Base-by-base conservation (phyloP, 2,797 vertebrate genomes). In the Falco naumanni region DNA sequence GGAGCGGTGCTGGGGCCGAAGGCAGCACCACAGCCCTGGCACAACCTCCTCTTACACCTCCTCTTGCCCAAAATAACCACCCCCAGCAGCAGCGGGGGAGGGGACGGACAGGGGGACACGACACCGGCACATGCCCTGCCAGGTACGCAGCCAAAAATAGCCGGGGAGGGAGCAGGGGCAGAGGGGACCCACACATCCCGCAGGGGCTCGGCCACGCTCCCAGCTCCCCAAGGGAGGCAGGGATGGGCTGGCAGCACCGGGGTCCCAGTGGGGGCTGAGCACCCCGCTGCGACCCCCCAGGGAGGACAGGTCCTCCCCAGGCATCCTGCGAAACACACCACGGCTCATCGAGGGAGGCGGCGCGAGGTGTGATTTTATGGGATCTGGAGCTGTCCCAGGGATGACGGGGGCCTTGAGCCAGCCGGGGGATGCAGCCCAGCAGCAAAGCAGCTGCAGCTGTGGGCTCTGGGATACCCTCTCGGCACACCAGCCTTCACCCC, bases 271-370 rank as follows among this genome's bases (percentile, higher is more conserved):
- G 57, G 51, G 26, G 51, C 63, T 10, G 34, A 51, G 66, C 66
- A 63, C 33, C 75, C 61, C 1, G 0, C 79, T n/a, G 78, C 1
- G 2, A 48, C 17, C 8, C 16, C 16, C 26, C 6, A 0, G 0
- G 39, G 10, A 57, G 37, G 33, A 19, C 50, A 41, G 61, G 20
- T 41, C 17, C 29, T 57, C 65, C 74, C 48, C 26, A 41, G 41
- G 37, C 85, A 68, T 22, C 65, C 70, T 47, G 65, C 34, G 7
- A 51, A 8, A 24, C 1, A 0, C 19, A 25, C 2, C 0, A 15
- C 9, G 19, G 45, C 34, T n/a, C 41, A 39, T 1, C 0, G 1
- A 54, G 37, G 39, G 28, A 33, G 43, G 56, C 0, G 6, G 13
- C 10, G 16, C 5, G 5, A 17, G 51, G 20, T 0, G 11, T 14